These are phyloP conservation scores for Nephrotoma guestfalica DNA, from an alignment of 2,888 invertebrate species.

Conservation along the genomic window DNA sequence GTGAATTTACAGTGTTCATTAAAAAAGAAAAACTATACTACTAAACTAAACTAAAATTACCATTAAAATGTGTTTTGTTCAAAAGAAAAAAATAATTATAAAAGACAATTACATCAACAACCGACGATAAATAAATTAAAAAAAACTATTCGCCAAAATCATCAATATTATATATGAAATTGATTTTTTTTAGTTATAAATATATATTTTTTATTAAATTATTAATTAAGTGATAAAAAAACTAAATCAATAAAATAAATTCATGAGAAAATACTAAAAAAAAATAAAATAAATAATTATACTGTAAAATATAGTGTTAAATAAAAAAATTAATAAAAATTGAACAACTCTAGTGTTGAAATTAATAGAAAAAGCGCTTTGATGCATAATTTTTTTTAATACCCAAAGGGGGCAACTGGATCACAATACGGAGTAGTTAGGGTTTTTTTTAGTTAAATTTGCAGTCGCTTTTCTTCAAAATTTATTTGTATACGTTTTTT, in stretches of 20 bases:
- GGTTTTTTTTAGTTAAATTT: background rate
- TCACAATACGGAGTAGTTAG: background rate
- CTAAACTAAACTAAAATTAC: background rate
- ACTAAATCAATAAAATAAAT: background rate
- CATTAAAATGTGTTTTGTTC: background rate
- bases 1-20: background rate
- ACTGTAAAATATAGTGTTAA: background rate
- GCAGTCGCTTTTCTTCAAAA: background rate
- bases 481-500: background rate
- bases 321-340: background rate
- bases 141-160: background rate
- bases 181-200: background rate
- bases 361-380: background rate
- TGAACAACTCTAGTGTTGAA: background rate
- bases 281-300: background rate
- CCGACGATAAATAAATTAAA: background rate
- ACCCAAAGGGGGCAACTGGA: background rate
- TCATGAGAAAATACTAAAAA: background rate
- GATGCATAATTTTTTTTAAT: background rate
- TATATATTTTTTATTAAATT: background rate
- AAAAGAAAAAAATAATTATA: background rate
- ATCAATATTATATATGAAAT: background rate
- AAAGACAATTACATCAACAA: background rate
- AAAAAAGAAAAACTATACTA: background rate
- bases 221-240: background rate